Conservation (phyloP, 2,797 vertebrate species). For the Thamnophis elegans region DNA sequence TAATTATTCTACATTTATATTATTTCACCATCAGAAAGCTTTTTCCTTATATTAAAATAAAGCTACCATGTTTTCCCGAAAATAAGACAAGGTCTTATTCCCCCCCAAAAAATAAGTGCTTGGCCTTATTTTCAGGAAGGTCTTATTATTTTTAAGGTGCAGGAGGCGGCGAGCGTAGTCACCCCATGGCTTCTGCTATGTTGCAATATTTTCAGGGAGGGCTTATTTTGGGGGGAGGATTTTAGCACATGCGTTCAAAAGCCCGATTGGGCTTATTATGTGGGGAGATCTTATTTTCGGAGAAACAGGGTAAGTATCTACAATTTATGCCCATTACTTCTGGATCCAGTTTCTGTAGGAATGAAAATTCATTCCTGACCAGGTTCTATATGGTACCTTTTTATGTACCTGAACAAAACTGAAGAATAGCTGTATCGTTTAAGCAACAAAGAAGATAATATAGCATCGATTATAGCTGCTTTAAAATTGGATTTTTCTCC, state of each 20-base stretch:
- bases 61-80: neutral
- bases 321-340: neutral
- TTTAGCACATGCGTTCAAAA: too few species aligned
- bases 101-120: too few species aligned
- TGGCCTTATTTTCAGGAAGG: too few species aligned
- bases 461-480: neutral
- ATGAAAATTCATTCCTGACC: neutral
- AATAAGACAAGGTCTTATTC: too few species aligned
- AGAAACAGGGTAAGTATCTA: neutral
- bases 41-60: neutral
- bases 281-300: too few species aligned
- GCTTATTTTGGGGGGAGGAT: too few species aligned
- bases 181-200: too few species aligned
- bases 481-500: neutral
- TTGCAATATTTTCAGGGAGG: too few species aligned
- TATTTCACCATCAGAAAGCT: neutral
- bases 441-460: neutral
- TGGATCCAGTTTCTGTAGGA: neutral
- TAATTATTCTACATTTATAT: neutral
- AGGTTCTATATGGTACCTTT: neutral
- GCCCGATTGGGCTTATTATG: too few species aligned
- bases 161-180: too few species aligned
- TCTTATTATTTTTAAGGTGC: too few species aligned
- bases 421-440: neutral
- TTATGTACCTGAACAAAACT: neutral